Evolutionary conservation across 2,797 vertebrate species (phyloP), one percentile per base, ranked within the genome.

Genomic region (Australoheros facetus): DNA sequence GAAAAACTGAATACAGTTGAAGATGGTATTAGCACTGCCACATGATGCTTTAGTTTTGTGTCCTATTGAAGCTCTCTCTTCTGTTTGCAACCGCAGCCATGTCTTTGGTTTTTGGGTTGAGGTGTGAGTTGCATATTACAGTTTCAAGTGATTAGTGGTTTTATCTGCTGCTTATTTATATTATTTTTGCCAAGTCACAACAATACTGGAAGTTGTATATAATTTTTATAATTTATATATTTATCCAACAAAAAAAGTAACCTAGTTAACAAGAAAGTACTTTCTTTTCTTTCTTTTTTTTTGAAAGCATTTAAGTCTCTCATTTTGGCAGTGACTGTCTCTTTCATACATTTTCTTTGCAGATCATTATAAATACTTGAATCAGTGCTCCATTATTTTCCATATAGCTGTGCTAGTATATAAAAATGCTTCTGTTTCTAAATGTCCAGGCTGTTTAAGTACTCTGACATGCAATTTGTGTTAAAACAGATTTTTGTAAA

Each of bases 401-500:
- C 17, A 21, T 45, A 16, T 34, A 3, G 17, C 37, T 74, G 1
- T 39, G 3, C 26, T 28, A 56, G 10, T 3, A 37, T 53, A 37
- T 56, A 45, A 30, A 79, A 26, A 12, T 4, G 14, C 10, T 56
- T 39, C n/a, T 72, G 8, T 74, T 75, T 85, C 4, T 56, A 66
- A 34, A 56, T 73, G 55, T 32, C 9, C 54, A 1, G 17, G 58
- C 56, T 28, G 66, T 56, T 62, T 37, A 72, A 78, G 19, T 37
- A 11, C 23, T 32, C 55, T 21, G 54, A 32, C 6, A 28, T 57
- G 54, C 1, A 45, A 39, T 83, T 53, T 84, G 37, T 80, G 12
- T 82, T 73, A 53, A 73, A 26, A 83, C 64, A 81, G 26, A 26
- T 26, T 26, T 26, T 82, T 74, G 14, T 84, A 70, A 58, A 74